Evolutionary conservation across 2,888 invertebrate species (phyloP).

Genomic region (Yponomeuta plumbellus): DNA sequence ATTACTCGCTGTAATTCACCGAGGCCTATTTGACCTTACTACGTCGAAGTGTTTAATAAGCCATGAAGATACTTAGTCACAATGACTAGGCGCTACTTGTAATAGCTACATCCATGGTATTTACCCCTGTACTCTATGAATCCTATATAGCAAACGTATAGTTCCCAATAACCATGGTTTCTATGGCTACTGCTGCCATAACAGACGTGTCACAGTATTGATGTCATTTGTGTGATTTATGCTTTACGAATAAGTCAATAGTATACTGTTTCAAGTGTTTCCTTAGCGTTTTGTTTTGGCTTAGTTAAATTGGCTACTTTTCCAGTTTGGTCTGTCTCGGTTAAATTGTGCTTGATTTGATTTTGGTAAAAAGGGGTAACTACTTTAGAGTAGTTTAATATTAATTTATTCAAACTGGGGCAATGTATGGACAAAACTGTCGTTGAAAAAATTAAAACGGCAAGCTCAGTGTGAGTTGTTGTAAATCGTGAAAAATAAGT

Average conservation of each 20-base stretch:
- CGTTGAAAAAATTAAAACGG: slow-evolving; percentile 54
- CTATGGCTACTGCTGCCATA: slow-evolving; percentile 16
- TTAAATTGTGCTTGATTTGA: neutral
- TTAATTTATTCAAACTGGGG: slow-evolving; percentile 69
- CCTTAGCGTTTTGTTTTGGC: neutral
- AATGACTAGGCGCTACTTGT: neutral
- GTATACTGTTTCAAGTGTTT: neutral
- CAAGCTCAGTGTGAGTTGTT: slow-evolving; percentile 46
- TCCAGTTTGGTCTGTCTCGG: neutral
- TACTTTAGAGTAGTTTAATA: slow-evolving; percentile 10
- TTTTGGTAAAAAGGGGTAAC: neutral
- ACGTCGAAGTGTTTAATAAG: neutral
- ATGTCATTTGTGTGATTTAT: neutral
- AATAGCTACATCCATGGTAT: neutral
- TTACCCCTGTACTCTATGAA: neutral
- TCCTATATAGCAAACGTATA: neutral
- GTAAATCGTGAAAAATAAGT: neutral
- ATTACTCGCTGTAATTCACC: neutral
- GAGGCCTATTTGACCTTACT: neutral
- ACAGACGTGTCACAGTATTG: slow-evolving; percentile 6
- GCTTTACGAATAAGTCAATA: slow-evolving; percentile 10
- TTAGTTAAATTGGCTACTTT: neutral
- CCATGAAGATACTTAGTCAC: neutral
- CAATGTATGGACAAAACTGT: slow-evolving; percentile 78
- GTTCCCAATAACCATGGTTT: slow-evolving; percentile 7